Base-by-base conservation (phyloP, 1,140 invertebrate species). In the Chrysomallon squamiferum region DNA sequence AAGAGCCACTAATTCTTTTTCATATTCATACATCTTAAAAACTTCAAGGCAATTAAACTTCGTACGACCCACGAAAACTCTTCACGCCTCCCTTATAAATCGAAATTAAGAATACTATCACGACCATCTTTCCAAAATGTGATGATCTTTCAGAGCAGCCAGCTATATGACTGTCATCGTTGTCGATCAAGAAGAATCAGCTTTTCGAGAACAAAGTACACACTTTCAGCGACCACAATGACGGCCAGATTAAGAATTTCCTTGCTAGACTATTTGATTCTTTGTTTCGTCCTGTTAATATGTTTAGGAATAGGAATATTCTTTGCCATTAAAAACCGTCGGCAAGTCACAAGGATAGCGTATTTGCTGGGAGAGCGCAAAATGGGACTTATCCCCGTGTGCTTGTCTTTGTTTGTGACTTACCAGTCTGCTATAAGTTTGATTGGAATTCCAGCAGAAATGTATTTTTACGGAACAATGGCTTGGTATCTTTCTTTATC, bases 311-410 rank as follows among this genome's bases (percentile, higher is more conserved):
- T 67, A 33, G 59, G 59, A 32, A 32, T 67, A 41, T 67, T 67
- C 52, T 67, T 67, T n/a, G 64, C 64, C 29, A 9, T 66, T 18
- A 57, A 56, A 38, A n/a, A n/a, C 20, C 45, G 64, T 38, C 56
- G 59, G 9, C 45, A 66, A 57, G 50, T 52, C 49, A 66, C 64
- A 13, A 66, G 59, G 43, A 89, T 90, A 66, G 92, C 93, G 71
- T 93, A 93, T 78, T 84, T 93, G 9, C 81, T 93, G 7, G 92
- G 92, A 0, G 91, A 93, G 75, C 88, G 89, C 65, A 91, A 91
- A 33, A 92, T 94, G 91, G 86, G 88, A 2, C 87, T 93, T 59
- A 88, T 76, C 9, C 79, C 80, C 15, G 79, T 78, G 22, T 60
- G 77, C 1, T 45, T 83, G 64, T 81, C 78, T n/a, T 56, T 81